Base-by-base conservation (phyloP, 2,797 vertebrate species). In the Gallirallus australis region DNA sequence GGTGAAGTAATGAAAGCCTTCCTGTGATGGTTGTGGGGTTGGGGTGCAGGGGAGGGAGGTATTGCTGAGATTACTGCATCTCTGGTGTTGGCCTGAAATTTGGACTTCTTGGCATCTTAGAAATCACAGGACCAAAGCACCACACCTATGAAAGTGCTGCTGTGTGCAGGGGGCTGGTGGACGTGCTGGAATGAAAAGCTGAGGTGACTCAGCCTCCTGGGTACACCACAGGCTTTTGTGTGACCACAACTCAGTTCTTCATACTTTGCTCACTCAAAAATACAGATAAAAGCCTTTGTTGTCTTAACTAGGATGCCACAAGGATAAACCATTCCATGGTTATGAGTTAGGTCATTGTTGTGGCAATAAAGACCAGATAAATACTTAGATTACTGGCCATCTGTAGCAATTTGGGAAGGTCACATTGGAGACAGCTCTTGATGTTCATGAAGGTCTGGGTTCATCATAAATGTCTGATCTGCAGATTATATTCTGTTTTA, bases 21-120 rank as follows among this genome's bases (percentile, higher is more conserved):
- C 5, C 52, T 69, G 45, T 52, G 53, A 30, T 56, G 11, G 25
- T 5, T 70, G 28, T 50, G n/a, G 5, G 6, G 11, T 16, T 7
- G 12, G 4, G 9, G 27, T 28, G 50, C 12, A 4, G 4, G 11
- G 11, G 4, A 5, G 11, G 10, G 16, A 5, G 9, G 3, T 86
- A 31, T 59, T 81, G 50, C 20, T 70, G 37, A 82, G 54, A 53
- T 80, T 69, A 50, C 40, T 68, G 11, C 31, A 39, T 3, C 14
- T 63, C 18, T 57, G 42, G 45, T 68, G 86, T 85, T 53, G 31
- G 52, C 31, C 39, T 82, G 42, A 66, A 52, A 70, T 61, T 78
- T 61, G 39, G 75, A 50, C 42, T 82, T 63, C 27, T 33, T 40
- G 50, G 39, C 64, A 47, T 66, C 73, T 73, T 39, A 27, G 24